Percentiles rank a stretch among this genome's conserved stretches.
Evolutionary conservation across 2,113 vertebrate genomes (phyloP).

Genomic region (Hystrix cristata): DNA sequence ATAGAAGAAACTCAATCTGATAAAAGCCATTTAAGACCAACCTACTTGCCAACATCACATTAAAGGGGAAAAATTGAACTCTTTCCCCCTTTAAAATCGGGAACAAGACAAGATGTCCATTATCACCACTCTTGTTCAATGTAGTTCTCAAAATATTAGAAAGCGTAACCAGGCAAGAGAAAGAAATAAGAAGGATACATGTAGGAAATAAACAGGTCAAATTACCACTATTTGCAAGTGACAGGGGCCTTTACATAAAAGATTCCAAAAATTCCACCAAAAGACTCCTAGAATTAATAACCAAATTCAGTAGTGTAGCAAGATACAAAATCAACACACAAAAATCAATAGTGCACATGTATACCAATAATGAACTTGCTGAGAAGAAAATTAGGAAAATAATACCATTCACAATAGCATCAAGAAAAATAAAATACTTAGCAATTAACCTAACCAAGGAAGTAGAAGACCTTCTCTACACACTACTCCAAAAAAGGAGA

Average conservation of each 20-base stretch:
- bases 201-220: background rate
- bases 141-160: background rate
- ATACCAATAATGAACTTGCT: background rate
- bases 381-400: background rate
- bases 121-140: too few species aligned
- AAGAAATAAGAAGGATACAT: background rate
- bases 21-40: background rate
- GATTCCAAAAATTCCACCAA: background rate
- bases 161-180: background rate
- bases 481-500: background rate
- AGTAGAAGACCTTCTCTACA: background rate
- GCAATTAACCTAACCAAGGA: background rate
- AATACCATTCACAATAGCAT: background rate
- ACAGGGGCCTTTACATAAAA: background rate
- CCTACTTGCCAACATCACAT: background rate
- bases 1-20: background rate
- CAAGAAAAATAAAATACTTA: background rate
- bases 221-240: background rate
- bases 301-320: background rate
- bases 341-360: background rate
- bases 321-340: background rate
- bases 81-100: background rate
- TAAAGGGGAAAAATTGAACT: background rate
- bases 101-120: too few species aligned
- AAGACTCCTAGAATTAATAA: background rate